Percentiles rank a stretch among this genome's conserved stretches.
Conservation (phyloP, 2,113 vertebrate genomes). For the Ranitomeya imitator region DNA sequence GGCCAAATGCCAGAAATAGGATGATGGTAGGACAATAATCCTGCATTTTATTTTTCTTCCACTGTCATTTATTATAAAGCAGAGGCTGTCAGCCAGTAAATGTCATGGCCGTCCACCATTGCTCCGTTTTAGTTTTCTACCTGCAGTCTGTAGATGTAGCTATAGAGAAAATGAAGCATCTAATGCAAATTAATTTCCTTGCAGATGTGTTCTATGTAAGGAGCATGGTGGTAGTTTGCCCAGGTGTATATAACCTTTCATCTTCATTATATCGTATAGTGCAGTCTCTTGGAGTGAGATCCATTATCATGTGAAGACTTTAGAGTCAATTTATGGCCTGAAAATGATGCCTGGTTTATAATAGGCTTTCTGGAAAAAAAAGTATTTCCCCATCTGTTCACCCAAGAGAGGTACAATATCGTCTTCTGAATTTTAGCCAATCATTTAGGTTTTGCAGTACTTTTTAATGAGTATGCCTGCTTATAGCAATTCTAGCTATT, state of each 20-base stretch:
- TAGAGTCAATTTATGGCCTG: background rate
- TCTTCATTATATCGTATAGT: background rate
- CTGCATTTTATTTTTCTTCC: constrained; percentile 17
- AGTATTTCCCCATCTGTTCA: background rate
- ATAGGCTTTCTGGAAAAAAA: background rate
- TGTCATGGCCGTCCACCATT: constrained; percentile 34
- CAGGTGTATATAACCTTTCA: constrained; percentile 8
- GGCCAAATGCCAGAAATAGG: constrained; percentile 31
- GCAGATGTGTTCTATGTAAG: constrained; percentile 16
- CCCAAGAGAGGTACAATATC: background rate
- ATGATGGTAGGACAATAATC: constrained; percentile 37
- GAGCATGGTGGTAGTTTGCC: background rate
- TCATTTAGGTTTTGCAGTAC: background rate
- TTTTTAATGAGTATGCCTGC: background rate
- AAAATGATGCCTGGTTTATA: background rate
- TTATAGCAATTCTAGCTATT: background rate
- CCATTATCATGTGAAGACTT: background rate
- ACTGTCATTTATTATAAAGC: constrained; percentile 44
- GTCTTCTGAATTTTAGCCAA: constrained; percentile 1
- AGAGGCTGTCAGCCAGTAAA: constrained; percentile 39
- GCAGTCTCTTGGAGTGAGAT: background rate
- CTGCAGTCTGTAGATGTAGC: constrained; percentile 17
- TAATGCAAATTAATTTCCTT: background rate
- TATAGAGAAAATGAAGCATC: constrained; percentile 3
- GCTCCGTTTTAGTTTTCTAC: background rate